phyloP scores from a whole-genome alignment of 2,797 vertebrate species.

The Xyrichtys novacula region DNA sequence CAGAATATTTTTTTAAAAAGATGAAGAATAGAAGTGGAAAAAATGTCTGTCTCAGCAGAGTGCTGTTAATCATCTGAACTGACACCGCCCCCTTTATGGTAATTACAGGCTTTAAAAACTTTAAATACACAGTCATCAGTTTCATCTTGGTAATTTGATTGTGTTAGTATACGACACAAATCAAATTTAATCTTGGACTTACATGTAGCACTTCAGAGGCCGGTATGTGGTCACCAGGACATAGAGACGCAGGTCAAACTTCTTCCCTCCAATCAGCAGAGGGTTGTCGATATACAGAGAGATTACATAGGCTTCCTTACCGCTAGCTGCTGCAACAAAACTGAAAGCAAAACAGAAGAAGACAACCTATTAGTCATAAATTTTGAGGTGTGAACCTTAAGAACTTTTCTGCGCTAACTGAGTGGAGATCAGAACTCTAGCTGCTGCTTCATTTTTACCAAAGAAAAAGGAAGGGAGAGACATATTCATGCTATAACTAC shows the following conservation, averaged over 20 bases:
- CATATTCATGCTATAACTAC: neutral
- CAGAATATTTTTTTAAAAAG: no score
- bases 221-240: conserved; percentile 97
- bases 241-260: conserved; percentile 97
- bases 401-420: neutral
- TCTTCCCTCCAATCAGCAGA: conserved; percentile 95
- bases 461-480: neutral
- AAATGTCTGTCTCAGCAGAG: no score
- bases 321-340: conserved; percentile 91
- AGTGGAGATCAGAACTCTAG: no score
- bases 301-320: conserved; percentile 98
- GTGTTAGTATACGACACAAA: no score
- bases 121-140: no score
- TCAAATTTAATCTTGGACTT: conserved; percentile 61
- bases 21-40: no score
- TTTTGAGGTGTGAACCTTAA: neutral
- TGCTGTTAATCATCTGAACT: no score
- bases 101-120: no score
- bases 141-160: no score
- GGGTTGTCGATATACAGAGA: conserved; percentile 98
- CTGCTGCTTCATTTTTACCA: neutral
- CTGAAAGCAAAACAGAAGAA: conserved; percentile 59
- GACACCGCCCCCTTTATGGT: no score
- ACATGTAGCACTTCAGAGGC: conserved; percentile 98
- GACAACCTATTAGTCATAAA: neutral